A percentile compares a stretch with the other conserved stretches of the same genome.
These are phyloP conservation scores for Neoniphon sammara DNA, from an alignment of 2,797 vertebrate species.

Conservation along the genomic window DNA sequence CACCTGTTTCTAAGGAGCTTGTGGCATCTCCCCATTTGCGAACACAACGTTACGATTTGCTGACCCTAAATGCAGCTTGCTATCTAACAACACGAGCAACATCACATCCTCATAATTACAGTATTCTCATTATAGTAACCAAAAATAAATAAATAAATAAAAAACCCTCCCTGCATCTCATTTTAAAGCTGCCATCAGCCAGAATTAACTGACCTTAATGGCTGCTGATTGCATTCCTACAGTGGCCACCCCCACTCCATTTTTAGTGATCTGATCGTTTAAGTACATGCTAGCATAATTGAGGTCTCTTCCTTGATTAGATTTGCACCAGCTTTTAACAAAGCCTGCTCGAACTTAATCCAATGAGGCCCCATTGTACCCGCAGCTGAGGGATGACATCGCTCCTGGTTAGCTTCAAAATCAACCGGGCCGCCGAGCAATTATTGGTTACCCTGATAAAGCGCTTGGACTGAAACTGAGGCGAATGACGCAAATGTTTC, in stretches of 20 bases:
- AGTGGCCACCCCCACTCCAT: slow-evolving; percentile 39
- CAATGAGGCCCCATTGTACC: slow-evolving; percentile 76
- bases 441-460: slow-evolving; percentile 57
- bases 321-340: slow-evolving; percentile 81
- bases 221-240: slow-evolving; percentile 64
- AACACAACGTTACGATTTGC: slow-evolving; percentile 14
- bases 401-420: slow-evolving; percentile 72
- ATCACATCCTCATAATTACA: slow-evolving; percentile 53
- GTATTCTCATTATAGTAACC: slow-evolving; percentile 69
- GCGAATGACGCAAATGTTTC: slow-evolving; percentile 23
- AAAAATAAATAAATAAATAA: neutral
- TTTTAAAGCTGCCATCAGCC: slow-evolving; percentile 74
- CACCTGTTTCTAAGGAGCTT: slow-evolving; percentile 35
- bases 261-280: slow-evolving; percentile 74
- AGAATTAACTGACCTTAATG: slow-evolving; percentile 73
- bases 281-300: slow-evolving; percentile 80
- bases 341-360: slow-evolving; percentile 80
- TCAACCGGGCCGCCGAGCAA: slow-evolving; percentile 48
- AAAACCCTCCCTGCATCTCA: slow-evolving; percentile 55
- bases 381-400: slow-evolving; percentile 58
- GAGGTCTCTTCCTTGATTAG: slow-evolving; percentile 80
- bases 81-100: slow-evolving; percentile 16
- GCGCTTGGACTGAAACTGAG: slow-evolving; percentile 22
- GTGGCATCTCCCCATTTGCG: slow-evolving; percentile 17
- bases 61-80: slow-evolving; percentile 31